Conservation (phyloP, 1,140 invertebrate species). For the Nymphalis io region DNA sequence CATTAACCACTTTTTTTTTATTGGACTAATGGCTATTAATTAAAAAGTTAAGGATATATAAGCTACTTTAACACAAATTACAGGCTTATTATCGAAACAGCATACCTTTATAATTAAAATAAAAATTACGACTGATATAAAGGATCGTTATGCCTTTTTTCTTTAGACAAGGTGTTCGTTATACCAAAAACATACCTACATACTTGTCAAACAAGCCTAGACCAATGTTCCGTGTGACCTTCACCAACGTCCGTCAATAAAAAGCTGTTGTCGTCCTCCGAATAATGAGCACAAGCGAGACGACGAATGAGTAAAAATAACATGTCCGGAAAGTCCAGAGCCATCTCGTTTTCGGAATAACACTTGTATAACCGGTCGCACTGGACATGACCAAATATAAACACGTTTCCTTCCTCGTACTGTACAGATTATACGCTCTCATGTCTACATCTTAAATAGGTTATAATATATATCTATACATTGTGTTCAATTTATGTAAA, state of each 20-base stretch:
- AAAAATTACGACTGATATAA: constrained; percentile 2
- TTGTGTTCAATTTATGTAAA: background rate
- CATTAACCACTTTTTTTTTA: no score
- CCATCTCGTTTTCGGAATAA: constrained; percentile 76
- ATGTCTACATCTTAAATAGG: constrained; percentile 23
- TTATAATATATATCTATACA: background rate
- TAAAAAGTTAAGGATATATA: no score
- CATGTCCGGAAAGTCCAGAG: constrained; percentile 72
- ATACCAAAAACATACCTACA: constrained; percentile 19
- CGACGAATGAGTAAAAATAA: constrained; percentile 54
- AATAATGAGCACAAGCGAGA: constrained; percentile 40
- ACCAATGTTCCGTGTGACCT: constrained; percentile 65
- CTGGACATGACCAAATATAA: constrained; percentile 66
- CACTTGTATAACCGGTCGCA: constrained; percentile 75
- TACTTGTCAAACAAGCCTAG: constrained; percentile 45
- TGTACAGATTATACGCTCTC: constrained; percentile 30
- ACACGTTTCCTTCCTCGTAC: constrained; percentile 76
- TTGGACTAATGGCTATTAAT: no score
- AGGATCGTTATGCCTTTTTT: constrained; percentile 11
- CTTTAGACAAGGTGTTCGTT: constrained; percentile 39
- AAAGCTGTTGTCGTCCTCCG: constrained; percentile 60
- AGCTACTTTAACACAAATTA: background rate
- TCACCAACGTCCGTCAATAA: constrained; percentile 60
- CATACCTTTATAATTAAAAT: constrained; percentile 6
- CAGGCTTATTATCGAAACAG: background rate